Evolutionary conservation across 2,113 vertebrate genomes (phyloP), one percentile per base, ranked within the genome.

Genomic region (Xiphophorus couchianus): DNA sequence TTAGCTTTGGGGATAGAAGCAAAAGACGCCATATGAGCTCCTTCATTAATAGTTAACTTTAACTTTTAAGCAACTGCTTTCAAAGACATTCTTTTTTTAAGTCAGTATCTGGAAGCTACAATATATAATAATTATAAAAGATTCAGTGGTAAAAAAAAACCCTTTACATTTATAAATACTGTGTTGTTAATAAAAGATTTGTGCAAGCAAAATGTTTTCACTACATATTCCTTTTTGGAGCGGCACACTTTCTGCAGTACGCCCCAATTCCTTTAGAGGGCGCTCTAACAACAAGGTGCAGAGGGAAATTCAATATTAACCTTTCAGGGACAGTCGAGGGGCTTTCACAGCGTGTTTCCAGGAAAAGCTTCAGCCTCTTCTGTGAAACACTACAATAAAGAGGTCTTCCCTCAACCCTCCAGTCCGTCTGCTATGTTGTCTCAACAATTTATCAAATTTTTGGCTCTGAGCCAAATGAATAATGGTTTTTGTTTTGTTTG

Each of bases 221-320:
- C 42, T 39, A 39, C 12, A 13, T 13, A 13, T 39, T 48, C 17
- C 5, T 51, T 51, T 42, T 9, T 22, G 27, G 19, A 9, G 7
- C 1, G 1, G 15, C 27, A 51, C 0, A 15, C 5, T 39, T 7
- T 1, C 25, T 88, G 90, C 62, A 85, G 61, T 82, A 62, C 83
- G 64, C 37, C 28, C 10, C 0, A 61, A 13, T 29, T 30, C 90
- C 91, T 90, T 73, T 25, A 92, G 90, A 84, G 76, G 14, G 90
- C 71, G 90, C 86, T 42, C 66, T 88, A 69, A 60, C 58, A 76
- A 63, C 65, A 17, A 28, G 1, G 19, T 48, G 17, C 14, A 7
- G 12, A 25, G 19, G 17, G 9, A 22, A 58, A 9, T 25, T 25
- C 7, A n/a, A 58, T 10, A 58, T 1, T 58, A 9, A 58, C 22